Base-by-base conservation (phyloP, 2,113 vertebrate genomes). In the Centropus bengalensis region DNA sequence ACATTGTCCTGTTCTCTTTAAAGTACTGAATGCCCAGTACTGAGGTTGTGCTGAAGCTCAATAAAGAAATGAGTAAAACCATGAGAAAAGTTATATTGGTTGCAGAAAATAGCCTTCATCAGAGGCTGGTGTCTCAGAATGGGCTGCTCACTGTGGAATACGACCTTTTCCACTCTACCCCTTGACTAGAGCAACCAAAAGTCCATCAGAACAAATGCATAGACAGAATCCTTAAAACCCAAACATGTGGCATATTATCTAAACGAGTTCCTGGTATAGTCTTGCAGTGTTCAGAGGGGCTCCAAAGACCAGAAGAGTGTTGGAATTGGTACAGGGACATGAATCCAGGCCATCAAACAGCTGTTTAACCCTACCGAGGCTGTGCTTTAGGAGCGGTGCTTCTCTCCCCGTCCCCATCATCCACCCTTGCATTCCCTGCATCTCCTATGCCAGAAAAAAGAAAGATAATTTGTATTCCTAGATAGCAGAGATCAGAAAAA, bases 211-310 rank as follows among this genome's bases (percentile, higher is more conserved):
- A n/a, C 5, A 27, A 86, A 63, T 3, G 8, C 22, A 63, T 5
- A 62, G 15, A 21, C 54, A 81, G 81, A 81, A 40, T 23, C 20
- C n/a, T 51, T 47, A 69, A 85, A 86, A 44, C 4, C 18, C 24
- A 86, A 85, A 70, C 2, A 26, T 4, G 7, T 27, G 16, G 21
- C 36, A 52, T 2, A 8, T 63, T 69, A 52, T 30, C 19, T 78
- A 21, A 71, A 0, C 2, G 1, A n/a, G 21, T 59, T 70, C 20
- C n/a, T 70, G 60, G 38, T 10, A 26, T 6, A 6, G 8, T 66
- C 23, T 66, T 67, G 22, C 42, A 40, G 1, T 11, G 16, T 59
- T 13, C 15, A 51, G 42, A 51, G 13, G 13, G 8, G 4, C 7
- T 20, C 82, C 9, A 20, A 69, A 23, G 56, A 74, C 27, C 19